Base-by-base conservation (phyloP, 1,140 invertebrate species). In the Harpegnathos saltator region DNA sequence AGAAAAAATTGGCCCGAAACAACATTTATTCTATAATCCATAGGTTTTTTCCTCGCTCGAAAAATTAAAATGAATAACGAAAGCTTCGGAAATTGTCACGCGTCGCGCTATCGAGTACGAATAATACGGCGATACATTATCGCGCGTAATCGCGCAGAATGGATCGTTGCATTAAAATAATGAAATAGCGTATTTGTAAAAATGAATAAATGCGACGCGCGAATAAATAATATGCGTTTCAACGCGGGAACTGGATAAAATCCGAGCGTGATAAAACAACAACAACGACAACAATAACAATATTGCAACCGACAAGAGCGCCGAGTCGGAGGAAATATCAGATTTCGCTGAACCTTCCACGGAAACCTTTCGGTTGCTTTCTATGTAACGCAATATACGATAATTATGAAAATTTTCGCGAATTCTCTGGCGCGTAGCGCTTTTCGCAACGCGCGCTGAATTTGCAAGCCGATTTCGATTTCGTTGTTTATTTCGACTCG, bases 371-470 rank as follows among this genome's bases (percentile, higher is more conserved):
- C n/a, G 14, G 50, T 15, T 17, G 38, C 7, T 44, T 78, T 24
- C 24, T 78, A 24, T 24, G 15, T 65, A 44, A 65, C 15, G 17
- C 61, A 38, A 56, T 26, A 14, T 26, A 7, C 29, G 33, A 68
- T 9, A 24, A 78, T 78, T 54, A 24, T 58, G 75, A 69, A 68
- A 78, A 69, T 78, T 68, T 77, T 22, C 38, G 62, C 48, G 15
- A 78, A 78, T 17, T 68, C 48, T 58, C 38, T 3, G 0, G 38
- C 38, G 29, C 22, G 68, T n/a, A n/a, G n/a, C n/a, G 69, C 52
- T 69, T 58, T 52, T 19, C 7, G 48, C 38, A 50, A 50, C 12
- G n/a, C 7, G 38, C 22, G 33, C 50, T 54, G 15, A 52, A 78
- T 66, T 69, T 44, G 50, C 62, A 58, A 69, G 44, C 29, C 12